Percentiles rank a stretch among this genome's conserved stretches.
These are phyloP conservation scores for Agrochola macilenta DNA, from an alignment of 2,888 invertebrate genomes.

Conservation along the genomic window DNA sequence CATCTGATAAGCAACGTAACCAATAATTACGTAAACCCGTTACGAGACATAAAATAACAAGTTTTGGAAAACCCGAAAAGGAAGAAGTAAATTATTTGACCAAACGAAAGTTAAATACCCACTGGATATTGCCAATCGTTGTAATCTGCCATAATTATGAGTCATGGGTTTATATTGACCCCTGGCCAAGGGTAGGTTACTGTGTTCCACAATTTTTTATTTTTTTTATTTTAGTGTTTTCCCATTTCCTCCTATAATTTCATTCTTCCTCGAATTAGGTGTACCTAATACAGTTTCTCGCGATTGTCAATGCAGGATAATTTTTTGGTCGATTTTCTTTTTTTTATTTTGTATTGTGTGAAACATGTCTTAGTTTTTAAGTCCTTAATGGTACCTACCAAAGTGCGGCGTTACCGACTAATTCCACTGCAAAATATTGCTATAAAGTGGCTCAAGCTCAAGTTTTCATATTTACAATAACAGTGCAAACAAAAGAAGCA, in stretches of 20 bases:
- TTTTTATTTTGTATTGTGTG: background rate
- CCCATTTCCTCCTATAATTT: background rate
- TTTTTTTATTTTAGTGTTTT: background rate
- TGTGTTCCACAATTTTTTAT: background rate
- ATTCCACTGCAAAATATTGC: background rate
- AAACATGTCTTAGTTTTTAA: background rate
- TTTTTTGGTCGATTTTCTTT: background rate
- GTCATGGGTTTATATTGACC: conserved; percentile 42
- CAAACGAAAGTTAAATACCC: conserved; percentile 16
- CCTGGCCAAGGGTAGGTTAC: background rate
- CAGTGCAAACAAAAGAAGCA: background rate
- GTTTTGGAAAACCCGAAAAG: conserved; percentile 22
- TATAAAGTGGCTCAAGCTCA: background rate
- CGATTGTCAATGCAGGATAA: too few species aligned
- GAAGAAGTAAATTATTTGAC: conserved; percentile 7
- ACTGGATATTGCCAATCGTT: background rate
- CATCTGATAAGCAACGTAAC: background rate
- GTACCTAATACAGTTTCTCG: conserved; percentile 6
- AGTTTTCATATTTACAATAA: too few species aligned
- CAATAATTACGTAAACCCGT: conserved; percentile 23
- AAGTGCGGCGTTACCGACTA: background rate
- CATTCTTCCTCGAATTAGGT: conserved; percentile 36
- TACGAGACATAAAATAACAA: background rate
- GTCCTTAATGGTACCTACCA: background rate
- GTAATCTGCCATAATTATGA: conserved; percentile 49